Base-by-base conservation (phyloP, 2,888 invertebrate genomes). In the Trissolcus brochymenae region DNA sequence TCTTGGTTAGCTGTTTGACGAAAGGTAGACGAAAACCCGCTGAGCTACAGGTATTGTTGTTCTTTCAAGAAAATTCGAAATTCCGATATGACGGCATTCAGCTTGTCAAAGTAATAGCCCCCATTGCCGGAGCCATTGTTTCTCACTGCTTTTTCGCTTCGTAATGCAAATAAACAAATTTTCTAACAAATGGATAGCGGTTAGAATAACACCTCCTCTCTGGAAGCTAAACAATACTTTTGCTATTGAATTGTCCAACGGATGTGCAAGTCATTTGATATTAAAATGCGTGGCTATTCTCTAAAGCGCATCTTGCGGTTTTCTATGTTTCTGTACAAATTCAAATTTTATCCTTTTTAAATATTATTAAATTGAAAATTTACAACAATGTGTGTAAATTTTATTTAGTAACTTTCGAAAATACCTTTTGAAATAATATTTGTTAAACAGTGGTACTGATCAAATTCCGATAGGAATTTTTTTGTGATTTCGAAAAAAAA, bases 41-140 rank as follows among this genome's bases (percentile, higher is more conserved):
- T 71, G 76, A 21, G 71, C 56, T 21, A 62, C 60, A 57, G 66
- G 62, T 67, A 76, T 76, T 76, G 76, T 76, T 76, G 46, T 76
- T 71, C 71, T 71, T 71, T 71, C 54, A 25, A 66, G 71, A 76
- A 76, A 70, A 75, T 75, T 70, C 68, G 64, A 68, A 59, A 64
- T 65, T 57, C 60, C 25, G 51, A 62, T 61, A 65, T 73, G 46
- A 56, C 61, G 16, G 61, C 25, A 25, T 43, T n/a, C 25, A 21
- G 43, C 46, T 43, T 66, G 62, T 66, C 51, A 53, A 61, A 7
- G 54, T 67, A 74, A 66, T 64, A 54, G 66, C 49, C 49, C 60
- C 55, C 43, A 51, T 64, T 46, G 16, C 17, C 4, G 51, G 41
- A 21, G 0, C 35, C 54, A 66, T 74, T 74, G 73, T 74, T 67